These are phyloP conservation scores for Laupala kohalensis DNA, from an alignment of 1,140 invertebrate species.

Conservation along the genomic window DNA sequence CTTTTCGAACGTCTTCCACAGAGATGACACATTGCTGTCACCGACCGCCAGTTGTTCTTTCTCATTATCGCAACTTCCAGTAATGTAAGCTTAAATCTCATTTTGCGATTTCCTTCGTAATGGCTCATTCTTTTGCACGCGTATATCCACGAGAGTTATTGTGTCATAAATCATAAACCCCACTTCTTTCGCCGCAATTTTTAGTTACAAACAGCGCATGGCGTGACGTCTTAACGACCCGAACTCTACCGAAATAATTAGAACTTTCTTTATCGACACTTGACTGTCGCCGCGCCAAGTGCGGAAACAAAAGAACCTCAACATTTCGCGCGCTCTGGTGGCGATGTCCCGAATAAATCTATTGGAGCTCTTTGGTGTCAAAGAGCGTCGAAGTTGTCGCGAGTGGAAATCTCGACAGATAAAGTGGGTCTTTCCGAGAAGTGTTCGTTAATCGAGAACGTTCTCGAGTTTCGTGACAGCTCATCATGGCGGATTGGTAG, in stretches of 20 bases:
- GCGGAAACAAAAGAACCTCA: background rate
- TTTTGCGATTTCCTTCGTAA: background rate
- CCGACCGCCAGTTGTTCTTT: no score
- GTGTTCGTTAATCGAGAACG: no score
- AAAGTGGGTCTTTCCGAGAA: no score
- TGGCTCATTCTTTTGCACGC: background rate
- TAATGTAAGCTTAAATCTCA: background rate
- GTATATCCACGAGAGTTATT: background rate
- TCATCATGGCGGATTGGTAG: no score
- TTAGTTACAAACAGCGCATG: background rate
- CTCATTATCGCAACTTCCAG: background rate
- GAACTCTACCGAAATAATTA: background rate
- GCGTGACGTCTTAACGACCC: background rate
- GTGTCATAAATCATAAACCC: background rate
- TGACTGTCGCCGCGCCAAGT: background rate
- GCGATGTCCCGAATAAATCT: background rate
- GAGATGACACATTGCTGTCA: no score
- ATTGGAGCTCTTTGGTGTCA: background rate
- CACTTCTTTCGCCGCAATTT: background rate
- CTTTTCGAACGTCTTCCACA: no score
- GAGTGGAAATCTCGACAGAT: no score
- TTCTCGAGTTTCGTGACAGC: no score
- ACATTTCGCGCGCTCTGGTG: background rate
- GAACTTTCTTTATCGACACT: background rate
- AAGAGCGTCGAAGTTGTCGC: background rate